Evolutionary conservation across 92 coral and sea anemone species (phyloP).

Genomic region (Epizoanthus fatuus): DNA sequence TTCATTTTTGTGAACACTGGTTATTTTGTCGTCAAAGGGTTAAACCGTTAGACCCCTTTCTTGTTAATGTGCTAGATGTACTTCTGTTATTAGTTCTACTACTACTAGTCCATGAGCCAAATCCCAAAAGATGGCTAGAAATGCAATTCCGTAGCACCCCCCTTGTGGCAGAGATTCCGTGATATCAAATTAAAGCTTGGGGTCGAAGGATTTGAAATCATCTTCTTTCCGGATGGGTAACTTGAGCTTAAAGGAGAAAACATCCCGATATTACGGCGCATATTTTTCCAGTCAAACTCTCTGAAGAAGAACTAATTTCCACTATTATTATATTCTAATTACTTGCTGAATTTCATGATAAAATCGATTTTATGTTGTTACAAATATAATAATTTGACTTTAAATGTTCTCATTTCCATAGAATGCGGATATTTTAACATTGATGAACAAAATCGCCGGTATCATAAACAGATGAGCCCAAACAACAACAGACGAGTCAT

Average conservation of each 20-base stretch:
- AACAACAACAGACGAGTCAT: slow-evolving; percentile 11
- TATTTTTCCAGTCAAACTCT: background rate
- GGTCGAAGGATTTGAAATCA: background rate
- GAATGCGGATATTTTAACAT: background rate
- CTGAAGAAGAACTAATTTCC: background rate
- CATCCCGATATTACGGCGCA: background rate
- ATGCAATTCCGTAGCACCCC: slow-evolving; percentile 10
- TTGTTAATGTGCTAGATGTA: too few relatives aligned
- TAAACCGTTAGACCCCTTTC: too few relatives aligned
- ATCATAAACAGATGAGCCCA: slow-evolving; percentile 14
- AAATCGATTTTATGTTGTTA: background rate
- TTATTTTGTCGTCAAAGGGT: too few relatives aligned
- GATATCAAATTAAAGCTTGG: slow-evolving; percentile 6
- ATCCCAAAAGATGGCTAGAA: slow-evolving; percentile 1
- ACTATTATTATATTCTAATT: background rate
- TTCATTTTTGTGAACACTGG: too few relatives aligned
- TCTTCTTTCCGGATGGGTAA: background rate
- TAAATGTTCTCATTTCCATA: too few relatives aligned
- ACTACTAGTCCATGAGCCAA: slow-evolving; percentile 20
- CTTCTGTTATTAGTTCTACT: slow-evolving; percentile 8
- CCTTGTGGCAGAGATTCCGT: background rate
- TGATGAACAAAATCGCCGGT: background rate
- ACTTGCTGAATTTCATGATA: background rate
- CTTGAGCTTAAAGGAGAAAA: background rate
- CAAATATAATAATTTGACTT: too few relatives aligned